Conservation (phyloP, 1,140 invertebrate species). For the Saccostrea cuccullata region DNA sequence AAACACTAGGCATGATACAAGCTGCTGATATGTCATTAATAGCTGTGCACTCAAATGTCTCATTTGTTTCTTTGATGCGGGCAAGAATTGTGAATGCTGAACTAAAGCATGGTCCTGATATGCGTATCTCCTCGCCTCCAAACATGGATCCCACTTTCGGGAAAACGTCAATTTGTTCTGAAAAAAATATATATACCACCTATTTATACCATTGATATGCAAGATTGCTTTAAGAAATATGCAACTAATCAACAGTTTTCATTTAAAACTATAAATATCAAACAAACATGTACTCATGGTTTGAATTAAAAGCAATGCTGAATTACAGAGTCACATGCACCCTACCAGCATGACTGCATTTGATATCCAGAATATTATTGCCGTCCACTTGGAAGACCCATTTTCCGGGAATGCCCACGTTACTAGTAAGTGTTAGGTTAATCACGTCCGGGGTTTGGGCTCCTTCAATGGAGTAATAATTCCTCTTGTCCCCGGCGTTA, state of each 20-base stretch:
- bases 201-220: background rate
- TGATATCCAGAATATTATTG: constrained; percentile 48
- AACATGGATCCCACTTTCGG: constrained; percentile 60
- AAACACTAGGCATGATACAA: constrained; percentile 63
- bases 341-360: constrained; percentile 61
- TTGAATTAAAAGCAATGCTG: background rate
- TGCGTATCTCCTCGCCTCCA: constrained; percentile 59
- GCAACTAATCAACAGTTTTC: too few relatives aligned
- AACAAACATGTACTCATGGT: background rate
- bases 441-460: constrained; percentile 62
- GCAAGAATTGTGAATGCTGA: constrained; percentile 42
- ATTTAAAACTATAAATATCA: too few relatives aligned
- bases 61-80: constrained; percentile 58
- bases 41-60: constrained; percentile 57
- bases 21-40: constrained; percentile 25
- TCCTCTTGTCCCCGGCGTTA: constrained; percentile 64
- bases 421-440: constrained; percentile 66
- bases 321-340: background rate
- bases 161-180: constrained; percentile 53
- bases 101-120: constrained; percentile 63
- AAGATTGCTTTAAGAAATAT: too few relatives aligned
- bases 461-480: constrained; percentile 65
- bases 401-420: constrained; percentile 65
- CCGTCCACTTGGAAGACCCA: constrained; percentile 68
- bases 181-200: constrained; percentile 27